phyloP scores from a whole-genome alignment of 2,888 invertebrate genomes.

The Pyrgus malvae region DNA sequence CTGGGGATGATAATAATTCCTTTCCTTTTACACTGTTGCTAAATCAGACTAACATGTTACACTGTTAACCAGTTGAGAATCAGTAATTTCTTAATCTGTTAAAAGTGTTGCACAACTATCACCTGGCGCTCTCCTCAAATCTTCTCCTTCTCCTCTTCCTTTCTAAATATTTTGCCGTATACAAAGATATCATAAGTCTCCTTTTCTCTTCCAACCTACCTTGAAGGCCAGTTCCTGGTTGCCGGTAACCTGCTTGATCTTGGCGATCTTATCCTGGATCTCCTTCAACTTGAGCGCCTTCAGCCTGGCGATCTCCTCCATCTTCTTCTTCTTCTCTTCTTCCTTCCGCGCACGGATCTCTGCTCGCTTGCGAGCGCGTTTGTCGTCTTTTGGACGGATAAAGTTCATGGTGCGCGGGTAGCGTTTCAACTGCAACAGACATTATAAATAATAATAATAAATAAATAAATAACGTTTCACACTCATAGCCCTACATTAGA shows the following conservation, averaged over 20 bases:
- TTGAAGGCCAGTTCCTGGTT: conserved; percentile 86
- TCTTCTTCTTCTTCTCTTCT: conserved; percentile 89
- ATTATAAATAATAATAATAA: neutral
- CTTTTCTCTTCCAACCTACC: neutral
- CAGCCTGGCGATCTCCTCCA: conserved; percentile 93
- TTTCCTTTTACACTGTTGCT: no score
- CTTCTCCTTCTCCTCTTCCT: no score
- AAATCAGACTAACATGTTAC: no score
- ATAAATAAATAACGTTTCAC: no score
- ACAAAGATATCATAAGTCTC: no score
- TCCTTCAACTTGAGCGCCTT: conserved; percentile 94
- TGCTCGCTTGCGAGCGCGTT: conserved; percentile 88
- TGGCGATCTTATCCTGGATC: conserved; percentile 93
- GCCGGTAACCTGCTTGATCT: conserved; percentile 94
- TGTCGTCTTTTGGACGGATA: conserved; percentile 89
- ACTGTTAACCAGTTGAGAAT: no score
- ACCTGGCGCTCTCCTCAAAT: no score
- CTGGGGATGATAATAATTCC: no score
- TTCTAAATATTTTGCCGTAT: no score
- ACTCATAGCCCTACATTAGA: no score
- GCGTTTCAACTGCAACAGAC: conserved; percentile 86
- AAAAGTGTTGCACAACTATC: no score
- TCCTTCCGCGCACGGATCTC: conserved; percentile 88
- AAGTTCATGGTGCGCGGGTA: conserved; percentile 95
- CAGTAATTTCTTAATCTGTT: no score